Evolutionary conservation across 2,888 invertebrate species (phyloP).

Genomic region (Athalia rosae): DNA sequence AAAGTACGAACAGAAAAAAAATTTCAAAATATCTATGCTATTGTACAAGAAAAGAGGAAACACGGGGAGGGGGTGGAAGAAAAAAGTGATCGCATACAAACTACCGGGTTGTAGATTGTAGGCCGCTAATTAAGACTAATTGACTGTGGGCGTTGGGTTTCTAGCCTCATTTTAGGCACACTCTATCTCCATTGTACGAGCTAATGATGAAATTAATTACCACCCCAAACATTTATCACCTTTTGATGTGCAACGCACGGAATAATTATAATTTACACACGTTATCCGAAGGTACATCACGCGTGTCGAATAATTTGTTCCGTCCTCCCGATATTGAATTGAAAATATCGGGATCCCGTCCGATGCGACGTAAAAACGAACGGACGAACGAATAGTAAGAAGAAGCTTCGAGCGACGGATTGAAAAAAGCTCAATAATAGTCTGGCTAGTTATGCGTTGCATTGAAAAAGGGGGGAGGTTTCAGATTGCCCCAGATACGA

Average conservation of each 20-base stretch:
- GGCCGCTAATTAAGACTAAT: constrained; percentile 41
- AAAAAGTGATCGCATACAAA: constrained; percentile 12
- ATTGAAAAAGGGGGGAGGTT: too few species aligned
- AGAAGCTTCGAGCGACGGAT: too few species aligned
- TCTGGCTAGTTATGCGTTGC: too few species aligned
- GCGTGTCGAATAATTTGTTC: not conserved
- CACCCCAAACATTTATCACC: constrained; percentile 33
- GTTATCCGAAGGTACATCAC: not conserved
- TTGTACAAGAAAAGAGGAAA: not conserved
- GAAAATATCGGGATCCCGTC: too few species aligned
- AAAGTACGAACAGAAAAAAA: too few species aligned
- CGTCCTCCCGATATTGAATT: not conserved
- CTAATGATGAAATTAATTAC: constrained; percentile 45
- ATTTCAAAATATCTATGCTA: too few species aligned
- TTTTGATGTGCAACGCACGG: not conserved
- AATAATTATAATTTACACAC: not conserved
- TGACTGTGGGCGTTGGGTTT: constrained; percentile 24
- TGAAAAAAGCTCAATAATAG: too few species aligned
- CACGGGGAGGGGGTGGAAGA: not conserved
- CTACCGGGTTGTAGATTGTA: constrained; percentile 27
- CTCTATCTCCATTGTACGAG: constrained; percentile 34
- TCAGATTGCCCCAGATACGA: too few species aligned
- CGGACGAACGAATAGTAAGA: too few species aligned
- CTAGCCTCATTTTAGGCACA: constrained; percentile 32
- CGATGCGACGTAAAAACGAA: too few species aligned